Percentiles rank a stretch among this genome's conserved stretches.
phyloP scores from a whole-genome alignment of 2,888 invertebrate species.

The Galerucella calmariensis region DNA sequence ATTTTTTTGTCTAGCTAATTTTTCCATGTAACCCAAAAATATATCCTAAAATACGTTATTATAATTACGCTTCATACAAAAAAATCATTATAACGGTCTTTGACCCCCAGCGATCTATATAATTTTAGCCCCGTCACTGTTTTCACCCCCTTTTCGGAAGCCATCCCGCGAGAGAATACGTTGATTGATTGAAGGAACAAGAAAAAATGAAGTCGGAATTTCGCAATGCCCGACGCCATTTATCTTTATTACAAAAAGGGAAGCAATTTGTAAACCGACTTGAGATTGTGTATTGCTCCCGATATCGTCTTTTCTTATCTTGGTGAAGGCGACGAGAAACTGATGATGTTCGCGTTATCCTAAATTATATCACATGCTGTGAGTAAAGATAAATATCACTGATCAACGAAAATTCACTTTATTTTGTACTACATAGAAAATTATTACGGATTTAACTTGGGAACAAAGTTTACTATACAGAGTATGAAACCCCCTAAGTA shows the following conservation, averaged over 20 bases:
- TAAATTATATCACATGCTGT: constrained; percentile 9
- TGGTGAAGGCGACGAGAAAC: constrained; percentile 18
- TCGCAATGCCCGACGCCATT: constrained; percentile 52
- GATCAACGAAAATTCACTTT: not conserved
- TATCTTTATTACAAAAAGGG: constrained; percentile 56
- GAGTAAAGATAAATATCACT: not conserved
- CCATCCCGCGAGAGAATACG: constrained; percentile 47
- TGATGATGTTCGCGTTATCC: constrained; percentile 8
- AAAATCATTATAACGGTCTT: not conserved
- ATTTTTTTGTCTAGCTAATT: too few species aligned
- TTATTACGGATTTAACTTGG: too few species aligned
- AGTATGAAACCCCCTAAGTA: too few species aligned
- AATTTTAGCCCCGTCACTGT: constrained; percentile 15
- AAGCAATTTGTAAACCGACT: constrained; percentile 52
- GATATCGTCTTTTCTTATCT: constrained; percentile 39
- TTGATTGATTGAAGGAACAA: constrained; percentile 57
- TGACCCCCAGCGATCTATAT: constrained; percentile 1
- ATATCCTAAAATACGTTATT: too few species aligned
- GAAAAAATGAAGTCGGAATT: constrained; percentile 56
- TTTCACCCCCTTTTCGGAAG: constrained; percentile 10
- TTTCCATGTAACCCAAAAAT: too few species aligned
- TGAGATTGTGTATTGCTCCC: constrained; percentile 42
- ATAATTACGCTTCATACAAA: too few species aligned
- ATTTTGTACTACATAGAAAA: too few species aligned
- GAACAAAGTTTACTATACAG: too few species aligned